Percentiles rank a stretch among this genome's conserved stretches.
These are phyloP conservation scores for Aporophyla nigra DNA, from an alignment of 2,888 invertebrate genomes.

Conservation along the genomic window DNA sequence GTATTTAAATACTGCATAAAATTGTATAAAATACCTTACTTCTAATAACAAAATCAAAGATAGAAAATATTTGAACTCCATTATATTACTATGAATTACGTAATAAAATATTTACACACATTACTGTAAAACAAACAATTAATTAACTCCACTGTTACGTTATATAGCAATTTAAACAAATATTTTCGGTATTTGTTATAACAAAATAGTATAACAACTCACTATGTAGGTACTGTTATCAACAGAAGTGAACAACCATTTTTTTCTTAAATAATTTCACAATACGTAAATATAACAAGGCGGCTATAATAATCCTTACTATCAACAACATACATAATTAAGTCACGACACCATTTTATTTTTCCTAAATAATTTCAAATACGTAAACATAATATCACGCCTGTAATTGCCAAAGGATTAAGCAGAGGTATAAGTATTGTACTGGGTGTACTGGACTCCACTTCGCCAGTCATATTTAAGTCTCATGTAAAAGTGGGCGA, in stretches of 20 bases:
- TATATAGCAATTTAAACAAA: constrained; percentile 24
- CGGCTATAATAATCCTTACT: neutral
- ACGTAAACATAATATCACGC: neutral
- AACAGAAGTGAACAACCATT: neutral
- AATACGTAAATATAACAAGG: neutral
- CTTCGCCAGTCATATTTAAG: neutral
- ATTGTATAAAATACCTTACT: neutral
- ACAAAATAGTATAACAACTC: constrained; percentile 33
- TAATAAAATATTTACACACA: constrained; percentile 47
- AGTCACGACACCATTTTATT: neutral
- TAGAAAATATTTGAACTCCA: constrained; percentile 2
- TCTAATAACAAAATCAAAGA: neutral
- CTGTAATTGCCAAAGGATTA: neutral
- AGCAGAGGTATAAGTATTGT: neutral
- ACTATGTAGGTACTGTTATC: constrained; percentile 16
- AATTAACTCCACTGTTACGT: constrained; percentile 35
- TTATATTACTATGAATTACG: neutral
- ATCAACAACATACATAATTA: constrained; percentile 2
- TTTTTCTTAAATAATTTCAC: neutral
- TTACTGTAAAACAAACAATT: constrained; percentile 32
- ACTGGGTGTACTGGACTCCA: too few relatives aligned
- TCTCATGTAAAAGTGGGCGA: neutral
- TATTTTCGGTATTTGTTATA: constrained; percentile 48
- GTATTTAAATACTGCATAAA: neutral
- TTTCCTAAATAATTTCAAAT: neutral